Conservation (phyloP, 2,113 vertebrate species). For the Misgurnus mizolepis region DNA sequence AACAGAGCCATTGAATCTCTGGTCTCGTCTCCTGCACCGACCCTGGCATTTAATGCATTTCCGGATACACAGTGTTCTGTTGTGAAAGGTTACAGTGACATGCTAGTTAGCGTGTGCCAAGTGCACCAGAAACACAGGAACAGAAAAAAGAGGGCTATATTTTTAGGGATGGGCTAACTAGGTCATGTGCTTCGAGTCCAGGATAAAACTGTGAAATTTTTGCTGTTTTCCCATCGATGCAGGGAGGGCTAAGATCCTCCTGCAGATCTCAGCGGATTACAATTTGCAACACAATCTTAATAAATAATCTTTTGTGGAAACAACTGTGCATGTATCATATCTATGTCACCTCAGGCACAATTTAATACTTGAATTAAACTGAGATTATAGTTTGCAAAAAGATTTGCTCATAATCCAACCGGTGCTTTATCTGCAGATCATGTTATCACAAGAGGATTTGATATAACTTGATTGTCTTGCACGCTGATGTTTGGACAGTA, state of each 20-base stretch:
- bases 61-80: constrained; percentile 39
- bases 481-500: no score
- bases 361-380: constrained; percentile 13
- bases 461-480: background rate
- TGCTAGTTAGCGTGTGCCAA: constrained; percentile 37
- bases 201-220: constrained; percentile 19
- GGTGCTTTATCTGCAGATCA: background rate
- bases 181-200: constrained; percentile 39
- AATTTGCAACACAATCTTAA: background rate
- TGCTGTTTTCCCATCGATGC: constrained; percentile 13
- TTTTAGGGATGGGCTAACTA: constrained; percentile 45
- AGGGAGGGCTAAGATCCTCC: background rate
- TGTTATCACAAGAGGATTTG: background rate
- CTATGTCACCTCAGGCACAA: background rate
- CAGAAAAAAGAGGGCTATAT: constrained; percentile 42
- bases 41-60: constrained; percentile 44
- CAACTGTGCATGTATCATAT: no score
- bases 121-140: constrained; percentile 33
- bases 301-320: background rate
- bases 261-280: background rate
- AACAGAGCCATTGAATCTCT: background rate
- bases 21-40: constrained; percentile 53
- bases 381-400: constrained; percentile 23
- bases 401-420: constrained; percentile 25
- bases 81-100: constrained; percentile 41